phyloP scores from a whole-genome alignment of 2,888 invertebrate species.

The Lasioglossum lativentre region DNA sequence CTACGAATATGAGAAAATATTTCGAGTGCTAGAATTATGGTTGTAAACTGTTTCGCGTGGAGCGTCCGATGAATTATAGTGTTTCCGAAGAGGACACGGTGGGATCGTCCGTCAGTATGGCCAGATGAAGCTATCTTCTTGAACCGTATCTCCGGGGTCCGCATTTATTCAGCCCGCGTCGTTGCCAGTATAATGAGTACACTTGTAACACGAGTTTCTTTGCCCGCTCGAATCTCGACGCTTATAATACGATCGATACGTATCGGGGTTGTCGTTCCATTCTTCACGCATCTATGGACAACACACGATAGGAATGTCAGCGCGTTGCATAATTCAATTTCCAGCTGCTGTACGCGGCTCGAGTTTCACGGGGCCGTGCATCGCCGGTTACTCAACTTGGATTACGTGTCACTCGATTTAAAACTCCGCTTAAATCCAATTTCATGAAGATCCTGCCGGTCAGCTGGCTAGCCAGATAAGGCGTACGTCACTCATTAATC shows the following conservation, averaged over 20 bases:
- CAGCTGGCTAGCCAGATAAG: slow-evolving; percentile 33
- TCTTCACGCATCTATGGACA: slow-evolving; percentile 55
- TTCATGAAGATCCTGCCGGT: slow-evolving; percentile 37
- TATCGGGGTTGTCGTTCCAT: slow-evolving; percentile 57
- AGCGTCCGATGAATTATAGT: not conserved
- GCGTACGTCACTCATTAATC: slow-evolving; percentile 39
- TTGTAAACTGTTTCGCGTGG: not conserved
- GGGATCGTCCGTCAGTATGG: not conserved
- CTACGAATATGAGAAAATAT: not conserved
- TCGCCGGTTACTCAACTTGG: slow-evolving; percentile 58
- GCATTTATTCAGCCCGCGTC: slow-evolving; percentile 58
- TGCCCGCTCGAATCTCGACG: slow-evolving; percentile 43
- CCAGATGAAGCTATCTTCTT: slow-evolving; percentile 50
- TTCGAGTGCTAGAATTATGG: not conserved
- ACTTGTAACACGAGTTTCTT: slow-evolving; percentile 58
- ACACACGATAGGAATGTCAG: slow-evolving; percentile 58
- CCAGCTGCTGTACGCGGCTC: slow-evolving; percentile 43
- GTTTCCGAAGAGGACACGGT: not conserved
- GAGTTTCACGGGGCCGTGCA: slow-evolving; percentile 47
- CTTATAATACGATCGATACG: slow-evolving; percentile 58
- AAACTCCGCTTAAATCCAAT: slow-evolving; percentile 64
- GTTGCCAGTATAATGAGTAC: slow-evolving; percentile 54
- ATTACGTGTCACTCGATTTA: slow-evolving; percentile 62
- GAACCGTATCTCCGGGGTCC: slow-evolving; percentile 29
- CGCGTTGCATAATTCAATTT: slow-evolving; percentile 66